Evolutionary conservation across 1,140 invertebrate genomes (phyloP), one percentile per base, ranked within the genome.

Genomic region (Drosophila quadrilineata): DNA sequence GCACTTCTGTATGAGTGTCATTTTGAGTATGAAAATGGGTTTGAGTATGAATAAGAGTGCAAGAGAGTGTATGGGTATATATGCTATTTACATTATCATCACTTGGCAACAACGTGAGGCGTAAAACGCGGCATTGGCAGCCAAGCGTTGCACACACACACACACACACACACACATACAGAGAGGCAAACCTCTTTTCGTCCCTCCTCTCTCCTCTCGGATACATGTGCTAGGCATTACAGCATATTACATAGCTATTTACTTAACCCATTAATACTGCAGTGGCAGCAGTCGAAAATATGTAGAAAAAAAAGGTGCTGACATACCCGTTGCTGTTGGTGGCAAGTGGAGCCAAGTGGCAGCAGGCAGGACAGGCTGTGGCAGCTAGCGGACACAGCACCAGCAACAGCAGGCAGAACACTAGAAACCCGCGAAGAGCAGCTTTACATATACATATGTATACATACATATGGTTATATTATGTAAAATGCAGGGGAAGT

Each of bases 231-330:
- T 24, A 6, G 19, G 14, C 38, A 29, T 29, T 59, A 62, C 35
- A 66, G 68, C 49, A 82, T 65, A 82, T 82, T 75, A 82, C 72
- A 76, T 66, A 63, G 77, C 66, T 75, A 85, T 84, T 84, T 84
- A 84, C 74, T 85, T 84, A 85, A 79, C 79, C 79, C 71, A 84
- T 85, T 84, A 84, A 79, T 85, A 68, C 38, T 64, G 60, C 43
- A 73, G 66, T 63, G 38, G 26, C 48, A 54, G 45, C 45, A 71
- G 68, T 62, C 43, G 41, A 67, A 49, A 43, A 5, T 31, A 3
- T 31, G 6, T 3, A 16, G 10, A 10, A n/a, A 21, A 56, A 22
- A 46, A 64, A 38, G 40, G 40, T 43, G 40, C 40, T 43, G 40
- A 43, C 40, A 28, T n/a, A 43, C 21, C 21, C 14, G 35, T 38